Evolutionary conservation across 2,113 vertebrate species (phyloP).

Genomic region (Danio rerio): GRCz12tu NC_133185.1:28705001-28705500

Average conservation of each 20-base stretch:
- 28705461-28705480: too few species aligned
- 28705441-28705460: too few species aligned
- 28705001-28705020: slow-evolving; percentile 50
- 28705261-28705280: slow-evolving; percentile 15
- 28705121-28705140: neutral
- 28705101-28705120: slow-evolving; percentile 30
- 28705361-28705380: too few species aligned
- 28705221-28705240: slow-evolving; percentile 32
- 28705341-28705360: too few species aligned
- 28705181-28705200: slow-evolving; percentile 1
- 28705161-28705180: slow-evolving; percentile 38
- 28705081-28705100: neutral
- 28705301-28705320: neutral
- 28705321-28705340: neutral
- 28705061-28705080: slow-evolving; percentile 23
- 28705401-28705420: too few species aligned
- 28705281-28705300: neutral
- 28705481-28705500: too few species aligned
- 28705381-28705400: too few species aligned
- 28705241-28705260: slow-evolving; percentile 1
- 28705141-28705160: slow-evolving; percentile 7
- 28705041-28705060: slow-evolving; percentile 49
- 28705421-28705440: too few species aligned
- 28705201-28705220: slow-evolving; percentile 27
- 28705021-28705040: slow-evolving; percentile 19